Conservation (phyloP, 2,888 invertebrate species). For the Synanthedon vespiformis region DNA sequence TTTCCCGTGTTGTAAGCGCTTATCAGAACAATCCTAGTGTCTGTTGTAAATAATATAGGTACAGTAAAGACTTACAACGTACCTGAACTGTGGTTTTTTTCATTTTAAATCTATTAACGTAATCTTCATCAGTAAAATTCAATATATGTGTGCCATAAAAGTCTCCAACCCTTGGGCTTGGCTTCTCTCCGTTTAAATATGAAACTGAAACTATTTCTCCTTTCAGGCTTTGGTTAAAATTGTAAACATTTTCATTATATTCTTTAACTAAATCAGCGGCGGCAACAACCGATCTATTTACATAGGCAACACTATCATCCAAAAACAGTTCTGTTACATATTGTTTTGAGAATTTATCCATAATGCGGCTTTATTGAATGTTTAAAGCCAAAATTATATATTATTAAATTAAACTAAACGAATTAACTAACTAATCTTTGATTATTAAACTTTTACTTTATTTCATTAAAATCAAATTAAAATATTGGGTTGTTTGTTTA, state of each 20-base stretch:
- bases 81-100: conserved; percentile 48
- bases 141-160: conserved; percentile 38
- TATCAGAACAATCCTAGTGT: too few relatives aligned
- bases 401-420: too few relatives aligned
- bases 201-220: neutral
- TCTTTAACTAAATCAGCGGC: conserved; percentile 44
- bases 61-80: neutral
- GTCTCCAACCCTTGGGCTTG: conserved; percentile 13
- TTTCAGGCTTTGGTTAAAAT: conserved; percentile 23
- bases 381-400: too few relatives aligned
- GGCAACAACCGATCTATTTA: conserved; percentile 46
- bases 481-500: too few relatives aligned
- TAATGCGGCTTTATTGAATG: conserved; percentile 5
- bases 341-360: conserved; percentile 40
- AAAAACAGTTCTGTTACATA: conserved; percentile 50
- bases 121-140: conserved; percentile 38
- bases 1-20: too few relatives aligned
- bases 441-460: too few relatives aligned
- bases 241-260: conserved; percentile 39
- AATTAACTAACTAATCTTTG: too few relatives aligned
- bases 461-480: too few relatives aligned
- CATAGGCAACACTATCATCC: conserved; percentile 41
- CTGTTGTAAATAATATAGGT: too few relatives aligned
- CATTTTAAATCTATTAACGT: conserved; percentile 38
- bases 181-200: neutral